phyloP scores from a whole-genome alignment of 1,140 invertebrate species.

The Phymorhynchus buccinoides region DNA sequence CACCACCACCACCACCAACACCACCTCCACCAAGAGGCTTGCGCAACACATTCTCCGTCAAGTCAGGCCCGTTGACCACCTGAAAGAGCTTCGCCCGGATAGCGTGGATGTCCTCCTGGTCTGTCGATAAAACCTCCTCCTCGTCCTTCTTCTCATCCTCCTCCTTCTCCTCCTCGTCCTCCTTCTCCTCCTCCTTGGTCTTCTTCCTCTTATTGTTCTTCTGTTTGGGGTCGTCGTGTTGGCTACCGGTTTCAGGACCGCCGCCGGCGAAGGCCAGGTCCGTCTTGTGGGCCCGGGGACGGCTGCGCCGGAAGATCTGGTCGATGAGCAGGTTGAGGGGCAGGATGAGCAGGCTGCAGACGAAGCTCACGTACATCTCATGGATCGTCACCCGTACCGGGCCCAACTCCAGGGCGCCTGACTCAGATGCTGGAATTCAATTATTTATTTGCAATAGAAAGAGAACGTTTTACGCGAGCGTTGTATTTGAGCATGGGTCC shows the following conservation, averaged over 20 bases:
- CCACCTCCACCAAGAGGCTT: neutral
- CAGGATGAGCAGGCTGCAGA: slow-evolving; percentile 65
- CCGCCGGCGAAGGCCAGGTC: neutral
- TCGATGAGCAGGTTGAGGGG: slow-evolving; percentile 67
- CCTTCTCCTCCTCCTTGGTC: neutral
- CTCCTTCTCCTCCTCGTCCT: neutral
- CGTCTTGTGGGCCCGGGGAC: slow-evolving; percentile 48
- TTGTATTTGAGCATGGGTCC: too few relatives aligned
- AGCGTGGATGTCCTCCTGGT: neutral
- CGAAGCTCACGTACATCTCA: slow-evolving; percentile 63
- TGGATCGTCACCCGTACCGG: slow-evolving; percentile 60
- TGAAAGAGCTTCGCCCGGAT: neutral
- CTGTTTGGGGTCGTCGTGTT: too few relatives aligned
- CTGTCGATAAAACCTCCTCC: too few relatives aligned
- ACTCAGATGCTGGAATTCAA: neutral
- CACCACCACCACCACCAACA: neutral
- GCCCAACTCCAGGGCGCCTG: slow-evolving; percentile 47
- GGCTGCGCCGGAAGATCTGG: slow-evolving; percentile 63
- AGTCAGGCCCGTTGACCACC: neutral
- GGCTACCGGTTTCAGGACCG: too few relatives aligned
- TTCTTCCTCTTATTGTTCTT: too few relatives aligned
- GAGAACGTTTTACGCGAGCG: too few relatives aligned
- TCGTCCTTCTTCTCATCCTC: neutral
- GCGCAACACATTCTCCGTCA: neutral
- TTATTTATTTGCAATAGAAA: too few relatives aligned